phyloP scores from a whole-genome alignment of 2,797 vertebrate species.

The Eupleurogrammus muticus region DNA sequence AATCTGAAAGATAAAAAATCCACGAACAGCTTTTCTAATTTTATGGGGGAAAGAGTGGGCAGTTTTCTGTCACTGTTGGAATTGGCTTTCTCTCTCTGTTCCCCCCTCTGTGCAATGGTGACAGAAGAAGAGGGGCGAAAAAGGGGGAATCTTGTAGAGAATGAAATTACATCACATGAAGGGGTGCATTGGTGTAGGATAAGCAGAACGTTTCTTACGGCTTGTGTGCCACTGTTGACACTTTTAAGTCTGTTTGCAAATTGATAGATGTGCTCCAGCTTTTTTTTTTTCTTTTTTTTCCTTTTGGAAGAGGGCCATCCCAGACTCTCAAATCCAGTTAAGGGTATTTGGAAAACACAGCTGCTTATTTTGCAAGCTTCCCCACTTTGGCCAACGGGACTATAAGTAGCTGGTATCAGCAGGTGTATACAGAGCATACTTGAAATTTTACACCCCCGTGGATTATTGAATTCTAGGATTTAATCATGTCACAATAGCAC shows the following conservation, averaged over 20 bases:
- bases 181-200: conserved; percentile 81
- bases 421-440: conserved; percentile 55
- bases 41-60: conserved; percentile 85
- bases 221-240: conserved; percentile 80
- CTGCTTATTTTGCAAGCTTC: conserved; percentile 75
- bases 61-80: conserved; percentile 87
- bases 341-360: conserved; percentile 77
- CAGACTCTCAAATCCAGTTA: conserved; percentile 84
- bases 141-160: conserved; percentile 83
- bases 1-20: conserved; percentile 89
- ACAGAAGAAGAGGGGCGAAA: conserved; percentile 79
- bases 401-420: conserved; percentile 50
- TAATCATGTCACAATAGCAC: conserved; percentile 18
- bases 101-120: conserved; percentile 77
- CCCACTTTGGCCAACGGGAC: conserved; percentile 44
- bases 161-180: conserved; percentile 87
- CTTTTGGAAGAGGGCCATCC: conserved; percentile 69
- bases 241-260: conserved; percentile 87
- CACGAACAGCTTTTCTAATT: conserved; percentile 87
- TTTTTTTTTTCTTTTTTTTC: conserved; percentile 12
- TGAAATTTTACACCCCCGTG: conserved; percentile 52
- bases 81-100: conserved; percentile 84
- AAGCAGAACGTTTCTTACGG: conserved; percentile 81
- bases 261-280: conserved; percentile 85
- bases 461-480: conserved; percentile 51